Percentiles rank a stretch among this genome's conserved stretches.
Evolutionary conservation across 2,888 invertebrate genomes (phyloP).

Genomic region (Desoria tigrina): DNA sequence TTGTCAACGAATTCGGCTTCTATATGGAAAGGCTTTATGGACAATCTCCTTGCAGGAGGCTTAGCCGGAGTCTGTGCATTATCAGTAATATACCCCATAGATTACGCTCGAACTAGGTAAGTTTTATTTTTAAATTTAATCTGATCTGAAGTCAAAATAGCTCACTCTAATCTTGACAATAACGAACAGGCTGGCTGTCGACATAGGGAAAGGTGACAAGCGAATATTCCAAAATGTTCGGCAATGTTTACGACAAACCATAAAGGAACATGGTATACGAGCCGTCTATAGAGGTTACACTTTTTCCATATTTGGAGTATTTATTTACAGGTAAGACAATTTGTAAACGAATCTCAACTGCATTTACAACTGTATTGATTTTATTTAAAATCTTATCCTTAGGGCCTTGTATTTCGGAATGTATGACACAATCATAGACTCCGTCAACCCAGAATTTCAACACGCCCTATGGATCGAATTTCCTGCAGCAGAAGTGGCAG

Average conservation of each 20-base stretch:
- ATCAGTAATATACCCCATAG: slow-evolving; percentile 44
- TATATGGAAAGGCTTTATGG: slow-evolving; percentile 1
- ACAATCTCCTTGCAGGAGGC: slow-evolving; percentile 40
- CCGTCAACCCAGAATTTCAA: slow-evolving; percentile 20
- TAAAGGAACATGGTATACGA: slow-evolving; percentile 21
- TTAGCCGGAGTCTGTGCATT: slow-evolving; percentile 38
- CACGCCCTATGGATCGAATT: slow-evolving; percentile 30
- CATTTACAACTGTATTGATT: background rate
- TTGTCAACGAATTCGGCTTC: background rate
- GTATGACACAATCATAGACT: slow-evolving; percentile 32
- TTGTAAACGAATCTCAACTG: background rate
- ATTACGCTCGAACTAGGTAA: slow-evolving; percentile 44
- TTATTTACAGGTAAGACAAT: slow-evolving; percentile 41
- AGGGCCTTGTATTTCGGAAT: slow-evolving; percentile 44
- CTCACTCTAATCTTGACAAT: background rate
- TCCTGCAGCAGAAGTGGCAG: slow-evolving; percentile 33
- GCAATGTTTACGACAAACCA: slow-evolving; percentile 21
- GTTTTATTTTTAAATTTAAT: background rate
- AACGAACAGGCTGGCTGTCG: slow-evolving; percentile 34
- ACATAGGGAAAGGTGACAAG: slow-evolving; percentile 9
- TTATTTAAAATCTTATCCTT: background rate
- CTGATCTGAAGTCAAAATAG: background rate
- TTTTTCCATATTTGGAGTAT: slow-evolving; percentile 43
- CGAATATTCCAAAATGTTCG: slow-evolving; percentile 16
- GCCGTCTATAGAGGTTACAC: slow-evolving; percentile 41